These are phyloP conservation scores for Sinocyclocheilus maitianheensis DNA, from an alignment of 2,113 vertebrate species.

Conservation along the genomic window DNA sequence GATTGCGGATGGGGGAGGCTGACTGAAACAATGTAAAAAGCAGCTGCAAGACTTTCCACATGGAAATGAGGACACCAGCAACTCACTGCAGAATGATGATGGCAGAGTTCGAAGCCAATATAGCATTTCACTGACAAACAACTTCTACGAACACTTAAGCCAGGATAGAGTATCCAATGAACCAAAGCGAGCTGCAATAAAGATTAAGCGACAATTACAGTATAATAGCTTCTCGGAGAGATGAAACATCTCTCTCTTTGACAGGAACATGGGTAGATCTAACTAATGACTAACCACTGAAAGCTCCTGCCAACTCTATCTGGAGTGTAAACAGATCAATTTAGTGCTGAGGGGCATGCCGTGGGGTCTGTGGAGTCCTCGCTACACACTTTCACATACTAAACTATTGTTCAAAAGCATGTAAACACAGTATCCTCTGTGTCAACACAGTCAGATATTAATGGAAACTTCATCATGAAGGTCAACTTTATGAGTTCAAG, in stretches of 20 bases:
- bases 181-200: background rate
- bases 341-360: background rate
- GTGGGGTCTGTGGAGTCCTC: background rate
- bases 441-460: background rate
- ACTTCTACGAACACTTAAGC: constrained; percentile 2
- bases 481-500: background rate
- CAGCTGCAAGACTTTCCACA: constrained; percentile 1
- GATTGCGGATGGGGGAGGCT: background rate
- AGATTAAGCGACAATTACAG: constrained; percentile 30
- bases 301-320: constrained; percentile 16
- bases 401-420: background rate
- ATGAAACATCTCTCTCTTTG: constrained; percentile 26
- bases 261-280: constrained; percentile 18
- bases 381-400: background rate
- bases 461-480: background rate
- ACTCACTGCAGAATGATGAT: background rate
- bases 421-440: background rate
- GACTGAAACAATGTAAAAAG: constrained; percentile 30
- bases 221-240: constrained; percentile 36
- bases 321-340: constrained; percentile 38
- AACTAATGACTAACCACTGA: constrained; percentile 40
- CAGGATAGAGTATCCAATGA: constrained; percentile 10
- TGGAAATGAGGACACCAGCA: constrained; percentile 8
- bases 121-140: constrained; percentile 18
- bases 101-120: background rate